Evolutionary conservation across 23 tunicate genomes (phyloP).

Genomic region (Diplosoma virens): DNA sequence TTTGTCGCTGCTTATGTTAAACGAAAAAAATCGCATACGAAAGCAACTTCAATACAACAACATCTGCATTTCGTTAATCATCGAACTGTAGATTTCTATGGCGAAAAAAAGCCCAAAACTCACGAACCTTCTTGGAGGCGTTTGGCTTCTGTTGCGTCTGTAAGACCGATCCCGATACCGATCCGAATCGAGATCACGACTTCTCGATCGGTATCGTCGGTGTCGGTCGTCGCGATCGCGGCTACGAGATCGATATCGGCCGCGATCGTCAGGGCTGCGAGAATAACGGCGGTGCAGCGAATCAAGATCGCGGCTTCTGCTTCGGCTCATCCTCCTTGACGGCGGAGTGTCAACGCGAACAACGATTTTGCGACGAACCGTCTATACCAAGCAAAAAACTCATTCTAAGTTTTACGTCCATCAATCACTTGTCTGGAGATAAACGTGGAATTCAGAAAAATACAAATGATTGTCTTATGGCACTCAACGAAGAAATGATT

Average conservation of each 20-base stretch:
- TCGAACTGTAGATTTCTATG: no score
- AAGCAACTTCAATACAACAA: no score
- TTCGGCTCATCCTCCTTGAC: conserved; percentile 63
- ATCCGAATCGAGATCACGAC: conserved; percentile 60
- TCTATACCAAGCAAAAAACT: no score
- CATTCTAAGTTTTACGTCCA: no score
- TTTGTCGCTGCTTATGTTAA: no score
- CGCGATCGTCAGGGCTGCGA: conserved; percentile 40
- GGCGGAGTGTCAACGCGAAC: conserved; percentile 58
- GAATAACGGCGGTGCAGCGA: conserved; percentile 16
- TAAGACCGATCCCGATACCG: neutral
- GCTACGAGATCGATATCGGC: conserved; percentile 17
- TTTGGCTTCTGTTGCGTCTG: conserved; percentile 69
- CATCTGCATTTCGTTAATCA: neutral
- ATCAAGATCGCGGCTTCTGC: conserved; percentile 83
- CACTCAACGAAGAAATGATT: no score
- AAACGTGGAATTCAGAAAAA: no score
- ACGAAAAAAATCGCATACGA: no score
- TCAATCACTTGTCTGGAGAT: no score
- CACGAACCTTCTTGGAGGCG: conserved; percentile 56
- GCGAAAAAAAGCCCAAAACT: neutral
- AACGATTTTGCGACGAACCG: conserved; percentile 68
- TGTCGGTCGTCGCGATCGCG: conserved; percentile 21
- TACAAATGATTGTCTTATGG: no score
- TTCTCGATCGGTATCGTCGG: conserved; percentile 43